Evolutionary conservation across 2,888 invertebrate genomes (phyloP).

Genomic region (Zygothrica quintamaculata): DNA sequence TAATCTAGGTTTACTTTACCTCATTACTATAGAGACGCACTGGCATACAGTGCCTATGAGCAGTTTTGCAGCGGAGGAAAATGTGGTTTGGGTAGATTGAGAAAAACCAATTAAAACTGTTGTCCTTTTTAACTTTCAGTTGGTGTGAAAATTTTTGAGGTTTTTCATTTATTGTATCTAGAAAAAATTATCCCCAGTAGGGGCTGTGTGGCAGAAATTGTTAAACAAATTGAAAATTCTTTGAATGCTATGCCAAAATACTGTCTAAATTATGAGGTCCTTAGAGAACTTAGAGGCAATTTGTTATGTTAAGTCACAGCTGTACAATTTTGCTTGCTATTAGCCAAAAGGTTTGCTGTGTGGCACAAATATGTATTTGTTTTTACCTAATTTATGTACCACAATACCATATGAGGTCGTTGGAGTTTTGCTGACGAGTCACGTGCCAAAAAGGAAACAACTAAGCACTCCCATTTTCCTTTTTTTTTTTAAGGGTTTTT

Average conservation of each 20-base stretch:
- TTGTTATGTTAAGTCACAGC: conserved; percentile 29
- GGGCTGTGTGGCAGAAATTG: no score
- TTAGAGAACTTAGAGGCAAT: not conserved
- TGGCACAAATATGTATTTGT: conserved; percentile 31
- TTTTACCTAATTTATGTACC: conserved; percentile 46
- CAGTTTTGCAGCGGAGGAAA: conserved; percentile 6
- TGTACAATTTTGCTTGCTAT: conserved; percentile 41
- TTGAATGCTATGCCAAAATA: conserved; percentile 15
- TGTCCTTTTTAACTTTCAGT: conserved; percentile 51
- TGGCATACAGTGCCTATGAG: conserved; percentile 44
- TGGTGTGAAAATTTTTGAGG: conserved; percentile 34
- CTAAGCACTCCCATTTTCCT: conserved; percentile 12
- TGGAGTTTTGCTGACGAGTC: conserved; percentile 33
- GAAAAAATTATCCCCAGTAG: no score
- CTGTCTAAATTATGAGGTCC: conserved; percentile 30
- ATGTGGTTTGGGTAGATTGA: no score
- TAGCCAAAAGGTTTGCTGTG: conserved; percentile 16
- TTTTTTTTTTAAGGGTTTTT: not conserved
- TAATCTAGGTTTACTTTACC: conserved; percentile 21
- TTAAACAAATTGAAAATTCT: conserved; percentile 37
- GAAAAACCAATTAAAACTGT: conserved; percentile 27
- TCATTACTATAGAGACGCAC: conserved; percentile 20
- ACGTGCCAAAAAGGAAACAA: conserved; percentile 48
- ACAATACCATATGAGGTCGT: conserved; percentile 46
- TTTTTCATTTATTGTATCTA: no score